A percentile compares a stretch with the other conserved stretches of the same genome.
Evolutionary conservation across 2,888 invertebrate species (phyloP).

Genomic region (Idaea aversata): DNA sequence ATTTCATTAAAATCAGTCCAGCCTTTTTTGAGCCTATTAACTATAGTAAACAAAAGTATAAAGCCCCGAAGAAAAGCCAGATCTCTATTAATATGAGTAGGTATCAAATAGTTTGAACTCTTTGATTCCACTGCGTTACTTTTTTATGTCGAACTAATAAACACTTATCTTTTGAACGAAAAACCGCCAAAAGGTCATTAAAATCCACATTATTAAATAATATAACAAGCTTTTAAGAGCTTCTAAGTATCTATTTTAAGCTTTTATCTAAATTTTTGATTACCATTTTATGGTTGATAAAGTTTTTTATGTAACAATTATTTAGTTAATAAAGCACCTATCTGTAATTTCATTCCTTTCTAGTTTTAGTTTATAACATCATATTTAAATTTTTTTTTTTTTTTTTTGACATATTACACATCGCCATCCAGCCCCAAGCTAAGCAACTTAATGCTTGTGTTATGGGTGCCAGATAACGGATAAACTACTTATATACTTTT

Average conservation of each 20-base stretch:
- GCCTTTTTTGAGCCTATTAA: too few species aligned
- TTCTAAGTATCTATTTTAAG: background rate
- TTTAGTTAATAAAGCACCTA: background rate
- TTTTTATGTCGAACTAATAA: background rate
- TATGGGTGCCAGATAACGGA: too few species aligned
- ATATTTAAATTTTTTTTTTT: background rate
- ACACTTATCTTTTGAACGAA: background rate
- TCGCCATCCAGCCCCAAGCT: too few species aligned
- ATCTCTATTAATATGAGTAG: too few species aligned
- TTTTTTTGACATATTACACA: too few species aligned
- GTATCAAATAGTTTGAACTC: background rate
- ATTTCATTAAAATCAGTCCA: too few species aligned
- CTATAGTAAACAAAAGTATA: too few species aligned
- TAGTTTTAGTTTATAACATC: background rate
- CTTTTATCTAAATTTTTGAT: slow-evolving; percentile 17
- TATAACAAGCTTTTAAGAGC: slow-evolving; percentile 3
- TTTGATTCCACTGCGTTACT: background rate
- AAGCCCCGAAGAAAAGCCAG: too few species aligned
- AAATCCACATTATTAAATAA: background rate
- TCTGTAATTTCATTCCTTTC: background rate
- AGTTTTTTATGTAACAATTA: slow-evolving; percentile 11
- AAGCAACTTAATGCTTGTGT: too few species aligned
- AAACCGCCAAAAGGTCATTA: background rate
- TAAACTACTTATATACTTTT: too few species aligned
- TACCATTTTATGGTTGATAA: slow-evolving; percentile 18